Percentiles rank a stretch among this genome's conserved stretches.
Conservation (phyloP, 2,113 vertebrate species). For the Micromys minutus region DNA sequence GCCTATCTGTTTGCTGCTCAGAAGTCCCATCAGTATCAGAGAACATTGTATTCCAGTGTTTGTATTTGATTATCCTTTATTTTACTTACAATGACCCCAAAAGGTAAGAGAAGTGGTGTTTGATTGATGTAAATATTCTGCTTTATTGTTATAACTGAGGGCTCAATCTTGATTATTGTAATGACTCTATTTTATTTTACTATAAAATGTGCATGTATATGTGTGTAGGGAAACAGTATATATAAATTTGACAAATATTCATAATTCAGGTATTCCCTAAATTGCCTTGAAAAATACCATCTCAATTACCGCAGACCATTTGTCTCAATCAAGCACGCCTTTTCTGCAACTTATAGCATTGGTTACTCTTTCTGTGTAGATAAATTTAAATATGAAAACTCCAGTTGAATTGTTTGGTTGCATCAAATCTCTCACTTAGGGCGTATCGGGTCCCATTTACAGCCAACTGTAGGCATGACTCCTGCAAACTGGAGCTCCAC, state of each 20-base stretch:
- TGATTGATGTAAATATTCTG: not conserved
- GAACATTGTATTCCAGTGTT: not conserved
- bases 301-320: not conserved
- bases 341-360: not conserved
- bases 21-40: not conserved
- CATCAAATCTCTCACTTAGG: not conserved
- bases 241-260: not conserved
- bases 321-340: not conserved
- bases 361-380: not conserved
- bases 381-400: not conserved
- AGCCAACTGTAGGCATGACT: not conserved
- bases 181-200: not conserved
- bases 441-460: rapidly evolving
- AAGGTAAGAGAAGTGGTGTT: not conserved
- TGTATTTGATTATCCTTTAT: not conserved
- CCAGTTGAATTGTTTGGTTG: not conserved
- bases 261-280: not conserved
- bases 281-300: not conserved
- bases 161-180: not conserved
- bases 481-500: not conserved
- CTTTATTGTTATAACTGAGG: not conserved
- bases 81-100: not conserved
- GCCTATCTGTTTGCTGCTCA: not conserved
- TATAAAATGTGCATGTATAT: not conserved
- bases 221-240: not conserved